Evolutionary conservation across 2,797 vertebrate genomes (phyloP).

Genomic region (Tragelaphus eurycerus): DNA sequence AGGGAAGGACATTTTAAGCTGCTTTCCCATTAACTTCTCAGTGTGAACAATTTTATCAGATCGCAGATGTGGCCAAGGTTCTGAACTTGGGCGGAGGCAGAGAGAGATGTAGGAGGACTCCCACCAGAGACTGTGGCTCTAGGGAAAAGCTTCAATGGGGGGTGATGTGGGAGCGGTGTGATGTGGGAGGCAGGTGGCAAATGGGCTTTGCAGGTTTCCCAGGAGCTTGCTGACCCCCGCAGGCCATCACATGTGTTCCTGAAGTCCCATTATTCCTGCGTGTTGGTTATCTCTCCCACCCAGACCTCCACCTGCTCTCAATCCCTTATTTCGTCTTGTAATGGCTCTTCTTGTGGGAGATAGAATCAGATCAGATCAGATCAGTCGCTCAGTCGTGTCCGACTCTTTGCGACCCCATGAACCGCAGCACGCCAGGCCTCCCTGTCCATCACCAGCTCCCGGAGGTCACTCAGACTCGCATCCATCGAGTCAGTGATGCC

Average conservation of each 20-base stretch:
- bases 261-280: fast-evolving
- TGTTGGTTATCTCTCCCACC: fast-evolving
- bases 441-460: too few relatives aligned
- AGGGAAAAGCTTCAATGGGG: fast-evolving
- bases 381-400: too few relatives aligned
- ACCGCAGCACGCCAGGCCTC: too few relatives aligned
- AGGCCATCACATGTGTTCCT: neutral
- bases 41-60: neutral
- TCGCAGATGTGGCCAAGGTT: neutral
- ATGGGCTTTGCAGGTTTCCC: neutral
- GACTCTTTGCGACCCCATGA: too few relatives aligned
- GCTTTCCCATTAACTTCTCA: neutral
- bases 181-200: neutral
- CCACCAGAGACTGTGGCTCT: neutral
- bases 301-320: fast-evolving
- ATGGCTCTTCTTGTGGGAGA: neutral
- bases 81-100: neutral
- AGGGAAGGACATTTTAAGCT: neutral
- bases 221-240: fast-evolving
- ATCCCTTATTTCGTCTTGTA: neutral
- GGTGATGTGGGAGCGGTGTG: neutral
- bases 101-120: neutral
- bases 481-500: too few relatives aligned
- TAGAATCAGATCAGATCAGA: too few relatives aligned
- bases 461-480: too few relatives aligned